phyloP scores from a whole-genome alignment of 1,140 invertebrate species.

The Saccostrea glomerata region DNA sequence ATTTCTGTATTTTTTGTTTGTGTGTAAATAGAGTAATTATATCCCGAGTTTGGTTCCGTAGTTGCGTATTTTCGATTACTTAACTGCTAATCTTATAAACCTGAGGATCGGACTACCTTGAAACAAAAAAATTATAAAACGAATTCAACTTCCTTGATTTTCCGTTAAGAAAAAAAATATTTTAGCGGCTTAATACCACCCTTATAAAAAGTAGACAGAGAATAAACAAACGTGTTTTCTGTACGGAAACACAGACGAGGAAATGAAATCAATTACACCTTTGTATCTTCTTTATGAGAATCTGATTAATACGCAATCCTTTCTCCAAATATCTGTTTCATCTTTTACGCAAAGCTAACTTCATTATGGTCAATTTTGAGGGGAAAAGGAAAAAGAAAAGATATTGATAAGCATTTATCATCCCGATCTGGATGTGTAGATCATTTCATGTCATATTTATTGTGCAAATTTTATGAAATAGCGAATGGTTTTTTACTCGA shows the following conservation, averaged over 20 bases:
- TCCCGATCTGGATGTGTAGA: neutral
- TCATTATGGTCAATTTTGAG: constrained; percentile 9
- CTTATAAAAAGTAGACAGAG: too few relatives aligned
- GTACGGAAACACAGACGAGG: neutral
- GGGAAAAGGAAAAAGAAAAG: neutral
- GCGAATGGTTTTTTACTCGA: neutral
- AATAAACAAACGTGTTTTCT: too few relatives aligned
- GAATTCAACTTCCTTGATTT: too few relatives aligned
- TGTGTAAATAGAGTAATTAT: too few relatives aligned
- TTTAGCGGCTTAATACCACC: too few relatives aligned
- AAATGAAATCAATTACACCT: neutral
- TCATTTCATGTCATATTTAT: constrained; percentile 20
- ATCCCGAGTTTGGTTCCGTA: too few relatives aligned
- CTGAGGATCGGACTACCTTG: too few relatives aligned
- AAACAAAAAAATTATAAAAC: too few relatives aligned
- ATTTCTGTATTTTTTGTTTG: too few relatives aligned
- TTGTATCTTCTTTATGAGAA: neutral
- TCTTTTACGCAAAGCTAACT: neutral
- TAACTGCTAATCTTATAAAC: too few relatives aligned
- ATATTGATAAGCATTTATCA: neutral
- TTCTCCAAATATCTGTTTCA: neutral
- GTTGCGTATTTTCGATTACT: too few relatives aligned
- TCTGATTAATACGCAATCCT: neutral
- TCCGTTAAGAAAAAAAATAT: too few relatives aligned
- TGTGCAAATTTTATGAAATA: neutral